Base-by-base conservation (phyloP, 2,797 vertebrate genomes). In the Limnodromus scolopaceus region DNA sequence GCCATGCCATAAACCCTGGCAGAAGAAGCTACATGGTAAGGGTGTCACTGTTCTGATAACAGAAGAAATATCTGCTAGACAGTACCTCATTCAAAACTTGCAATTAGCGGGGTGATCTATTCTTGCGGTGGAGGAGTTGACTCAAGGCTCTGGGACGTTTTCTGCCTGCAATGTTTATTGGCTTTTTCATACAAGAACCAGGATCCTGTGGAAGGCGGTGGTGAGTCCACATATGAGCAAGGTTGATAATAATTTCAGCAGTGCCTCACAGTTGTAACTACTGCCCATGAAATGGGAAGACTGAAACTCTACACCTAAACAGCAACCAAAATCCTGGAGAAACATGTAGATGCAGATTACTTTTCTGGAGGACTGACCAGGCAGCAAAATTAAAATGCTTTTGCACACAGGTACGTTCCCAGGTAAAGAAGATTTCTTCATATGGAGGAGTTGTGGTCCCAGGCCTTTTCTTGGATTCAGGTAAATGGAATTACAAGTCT, bases 201-300 rank as follows among this genome's bases (percentile, higher is more conserved):
- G 38, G 46, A 22, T 18, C 43, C 41, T 0, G 0, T 69, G 22
- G 68, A 79, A 80, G 45, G 34, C 18, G 53, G 16, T 0, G 1
- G 28, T 75, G 20, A 64, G 45, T 61, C 23, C 32, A 43, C 11
- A 9, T 38, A 32, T 16, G 13, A 54, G 18, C 8, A 70, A 23
- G 5, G 34, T 8, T 76, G 32, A 43, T 45, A 49, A 19, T 19
- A 41, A 46, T 70, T 70, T n/a, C 63, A 75, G 25, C 34, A 54
- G 32, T n/a, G 49, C 23, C 39, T 89, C 32, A 51, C 34, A 76
- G 57, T 10, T 43, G 34, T 81, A 76, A n/a, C 16, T 74, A 43
- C 49, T 38, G 34, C 15, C 32, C 10, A 30, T 48, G 45, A 82
- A 54, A 55, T 25, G 16, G 18, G 28, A 72, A 68, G 16, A 28